Evolutionary conservation across 2,888 invertebrate species (phyloP).

Genomic region (Phalangium opilio): DNA sequence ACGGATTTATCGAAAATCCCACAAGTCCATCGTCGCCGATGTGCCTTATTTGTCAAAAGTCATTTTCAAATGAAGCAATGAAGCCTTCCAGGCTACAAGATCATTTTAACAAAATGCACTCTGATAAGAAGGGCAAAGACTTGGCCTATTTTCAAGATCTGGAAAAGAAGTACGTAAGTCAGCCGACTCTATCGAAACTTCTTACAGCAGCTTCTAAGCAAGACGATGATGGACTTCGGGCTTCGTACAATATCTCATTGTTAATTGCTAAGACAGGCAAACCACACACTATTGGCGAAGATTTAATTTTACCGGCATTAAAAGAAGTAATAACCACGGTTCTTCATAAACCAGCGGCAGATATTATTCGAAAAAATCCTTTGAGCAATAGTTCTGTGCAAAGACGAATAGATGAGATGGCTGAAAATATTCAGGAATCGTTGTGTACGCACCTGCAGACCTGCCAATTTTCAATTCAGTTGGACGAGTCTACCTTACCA

Average conservation of each 20-base stretch:
- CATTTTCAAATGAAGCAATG: constrained; percentile 17
- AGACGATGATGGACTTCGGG: constrained; percentile 4
- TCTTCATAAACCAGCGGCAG: constrained; percentile 6
- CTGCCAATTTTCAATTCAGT: constrained; percentile 7
- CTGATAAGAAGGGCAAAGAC: constrained; percentile 12
- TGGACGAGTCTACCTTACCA: constrained; percentile 5
- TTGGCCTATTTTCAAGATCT: constrained; percentile 13
- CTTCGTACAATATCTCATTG: constrained; percentile 4
- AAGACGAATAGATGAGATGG: constrained; percentile 13
- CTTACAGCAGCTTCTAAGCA: constrained; percentile 2
- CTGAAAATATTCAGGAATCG: constrained; percentile 8
- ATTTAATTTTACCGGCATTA: constrained; percentile 7
- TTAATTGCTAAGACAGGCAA: constrained; percentile 6
- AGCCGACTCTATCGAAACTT: constrained; percentile 2
- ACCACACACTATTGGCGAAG: constrained; percentile 7
- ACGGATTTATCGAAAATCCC: no score
- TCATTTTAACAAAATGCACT: constrained; percentile 13
- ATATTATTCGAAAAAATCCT: constrained; percentile 6
- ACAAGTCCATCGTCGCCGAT: no score
- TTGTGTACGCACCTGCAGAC: constrained; percentile 4
- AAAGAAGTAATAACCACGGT: constrained; percentile 4
- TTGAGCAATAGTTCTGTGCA: constrained; percentile 10
- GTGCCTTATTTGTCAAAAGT: constrained; percentile 6
- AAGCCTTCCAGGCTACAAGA: constrained; percentile 17
- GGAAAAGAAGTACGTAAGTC: constrained; percentile 7